Evolutionary conservation across 2,797 vertebrate genomes (phyloP), one percentile per base, ranked within the genome.

Genomic region (Coracias cyanogaster): DNA sequence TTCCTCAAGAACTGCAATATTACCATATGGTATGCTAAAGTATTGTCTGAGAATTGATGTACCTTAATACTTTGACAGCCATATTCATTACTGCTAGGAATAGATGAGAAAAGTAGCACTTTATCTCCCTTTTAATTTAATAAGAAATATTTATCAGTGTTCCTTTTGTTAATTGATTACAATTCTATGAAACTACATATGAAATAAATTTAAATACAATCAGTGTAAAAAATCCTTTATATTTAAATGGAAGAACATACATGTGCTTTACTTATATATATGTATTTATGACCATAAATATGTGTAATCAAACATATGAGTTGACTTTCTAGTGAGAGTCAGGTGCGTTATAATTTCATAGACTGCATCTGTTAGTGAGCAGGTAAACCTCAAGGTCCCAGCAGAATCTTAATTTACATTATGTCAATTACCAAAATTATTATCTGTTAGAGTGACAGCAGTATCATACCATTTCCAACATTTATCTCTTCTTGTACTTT

Each of bases 151-250:
- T 55, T 70, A 7, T 66, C 55, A 46, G 11, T 22, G 3, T 79
- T 90, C 6, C 16, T 58, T 84, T 80, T 2, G 12, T 85, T 82
- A 76, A n/a, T 24, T 82, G 9, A 35, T 8, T 22, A n/a, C 4
- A 51, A 4, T 49, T 29, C 3, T 54, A 5, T 43, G 33, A 86
- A 86, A 69, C 31, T 33, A 20, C 10, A 12, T 24, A 10, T 29
- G n/a, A 69, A 92, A 67, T 4, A 54, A 54, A 72, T 51, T 29
- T 69, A 46, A 67, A 61, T 5, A 15, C 10, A 48, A n/a, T 31
- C n/a, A 41, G 7, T 43, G 12, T n/a, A 45, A 85, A 78, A 46
- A 1, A 0, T n/a, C 1, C 2, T 19, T 16, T 61, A 5, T 35
- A 72, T 46, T 83, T 65, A 85, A 66, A 73, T n/a, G 6, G 7